phyloP scores from a whole-genome alignment of 2,113 vertebrate species.

The Brachypodius melanocephalos region DNA sequence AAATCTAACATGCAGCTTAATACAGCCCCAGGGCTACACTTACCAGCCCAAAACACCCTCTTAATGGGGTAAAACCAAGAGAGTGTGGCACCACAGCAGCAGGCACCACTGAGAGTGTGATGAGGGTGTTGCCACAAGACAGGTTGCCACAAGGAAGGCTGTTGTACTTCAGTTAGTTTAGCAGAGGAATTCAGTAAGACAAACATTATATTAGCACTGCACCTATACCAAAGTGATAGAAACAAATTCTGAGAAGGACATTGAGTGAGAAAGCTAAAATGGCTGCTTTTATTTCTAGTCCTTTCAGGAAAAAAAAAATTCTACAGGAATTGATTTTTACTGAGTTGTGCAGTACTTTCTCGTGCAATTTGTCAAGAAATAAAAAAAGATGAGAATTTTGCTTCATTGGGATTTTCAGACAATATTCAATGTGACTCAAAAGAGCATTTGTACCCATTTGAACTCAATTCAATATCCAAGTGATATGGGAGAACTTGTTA shows the following conservation, averaged over 20 bases:
- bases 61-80: background rate
- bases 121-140: background rate
- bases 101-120: background rate
- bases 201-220: background rate
- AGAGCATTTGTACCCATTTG: background rate
- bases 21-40: background rate
- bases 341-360: background rate
- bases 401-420: background rate
- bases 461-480: constrained; percentile 14
- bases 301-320: background rate
- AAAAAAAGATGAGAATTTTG: background rate
- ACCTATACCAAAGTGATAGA: background rate
- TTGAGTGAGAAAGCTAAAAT: background rate
- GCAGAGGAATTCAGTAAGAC: background rate
- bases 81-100: background rate
- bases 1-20: background rate
- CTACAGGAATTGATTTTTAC: background rate
- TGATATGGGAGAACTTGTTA: background rate
- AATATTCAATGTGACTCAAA: background rate
- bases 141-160: background rate
- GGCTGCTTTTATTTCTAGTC: background rate
- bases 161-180: background rate
- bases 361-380: background rate
- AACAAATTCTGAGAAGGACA: background rate
- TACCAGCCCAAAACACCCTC: background rate